Base-by-base conservation (phyloP, 1,140 invertebrate species). In the Tetraneura akinire region DNA sequence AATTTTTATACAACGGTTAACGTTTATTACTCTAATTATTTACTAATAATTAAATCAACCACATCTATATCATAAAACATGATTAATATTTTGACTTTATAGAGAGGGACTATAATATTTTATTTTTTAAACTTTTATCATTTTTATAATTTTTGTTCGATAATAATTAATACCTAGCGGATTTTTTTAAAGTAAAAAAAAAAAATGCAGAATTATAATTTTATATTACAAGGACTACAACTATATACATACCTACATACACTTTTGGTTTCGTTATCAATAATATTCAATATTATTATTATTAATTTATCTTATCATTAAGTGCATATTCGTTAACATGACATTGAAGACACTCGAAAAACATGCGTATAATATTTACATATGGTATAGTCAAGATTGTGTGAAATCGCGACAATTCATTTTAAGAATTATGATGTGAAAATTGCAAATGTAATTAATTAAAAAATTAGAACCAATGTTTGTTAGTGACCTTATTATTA, bases 311-410 rank as follows among this genome's bases (percentile, higher is more conserved):
- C 45, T 51, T 70, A 71, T 71, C 45, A 71, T 49, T 13, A 47
- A 29, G 68, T 51, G 26, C 66, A 49, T 23, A 70, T 70, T 70
- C 16, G 45, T 70, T 49, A 57, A 57, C 29, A 29, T 71, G 68
- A 55, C 51, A 74, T 55, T 57, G 71, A 74, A 74, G 53, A 57
- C 71, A 74, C 71, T 74, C 71, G 53, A 55, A 74, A 73, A 29
- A 53, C 47, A 26, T 53, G 70, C 9, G 26, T 18, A 47, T 37
- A 45, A 37, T 32, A 32, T 60, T 26, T 62, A 29, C 10, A 62
- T 29, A 4, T 29, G n/a, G n/a, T 18, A 73, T 21, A 18, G n/a
- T 73, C 11, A 32, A 53, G 47, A 73, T 37, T 73, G 53, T 73
- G 53, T 18, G 21, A 53, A 53, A 32, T 53, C 29, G 18, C 18